Evolutionary conservation across 2,888 invertebrate genomes (phyloP), one percentile per base, ranked within the genome.

Genomic region (Lomographa bimaculata): DNA sequence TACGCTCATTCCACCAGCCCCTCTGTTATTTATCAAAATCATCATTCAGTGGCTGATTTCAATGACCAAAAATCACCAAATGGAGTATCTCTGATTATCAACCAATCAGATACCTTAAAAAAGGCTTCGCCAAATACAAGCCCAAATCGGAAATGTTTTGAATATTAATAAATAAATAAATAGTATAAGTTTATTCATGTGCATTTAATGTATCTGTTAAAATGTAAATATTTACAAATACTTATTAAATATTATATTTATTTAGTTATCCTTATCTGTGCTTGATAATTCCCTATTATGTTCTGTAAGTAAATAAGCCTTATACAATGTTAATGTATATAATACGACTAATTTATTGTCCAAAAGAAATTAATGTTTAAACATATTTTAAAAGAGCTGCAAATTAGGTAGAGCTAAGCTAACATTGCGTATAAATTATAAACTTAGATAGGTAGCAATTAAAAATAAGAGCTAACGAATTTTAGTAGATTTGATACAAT

Each of bases 121-220:
- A 23, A 11, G 3, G 20, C 35, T 12, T 35, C 37, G 16, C 18
- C 40, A 2, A 46, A 24, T 1, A 19, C 42, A 11, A 48, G 41
- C 17, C 34, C 44, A 0, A 46, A 46, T 46, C 36, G 39, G 39
- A 44, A 42, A 24, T 28, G 20, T 37, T 46, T 48, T 17, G 42
- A 50, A 32, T 48, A 46, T 35, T 48, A 39, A 41, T 36, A 23
- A n/a, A n/a, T n/a, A n/a, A n/a, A n/a, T n/a, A n/a, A n/a, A n/a
- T n/a, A n/a, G n/a, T n/a, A n/a, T n/a, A n/a, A n/a, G n/a, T n/a
- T n/a, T n/a, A 26, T 8, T 27, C 10, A 19, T 7, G 11, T 14
- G 21, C 21, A 30, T 30, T 30, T 30, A 30, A 8, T 8, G 7
- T 21, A 7, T 5, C 3, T 14, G 5, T 11, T 12, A 28, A 14